Evolutionary conservation across 2,888 invertebrate genomes (phyloP), one percentile per base, ranked within the genome.

Genomic region (Scaptomyza flava): DNA sequence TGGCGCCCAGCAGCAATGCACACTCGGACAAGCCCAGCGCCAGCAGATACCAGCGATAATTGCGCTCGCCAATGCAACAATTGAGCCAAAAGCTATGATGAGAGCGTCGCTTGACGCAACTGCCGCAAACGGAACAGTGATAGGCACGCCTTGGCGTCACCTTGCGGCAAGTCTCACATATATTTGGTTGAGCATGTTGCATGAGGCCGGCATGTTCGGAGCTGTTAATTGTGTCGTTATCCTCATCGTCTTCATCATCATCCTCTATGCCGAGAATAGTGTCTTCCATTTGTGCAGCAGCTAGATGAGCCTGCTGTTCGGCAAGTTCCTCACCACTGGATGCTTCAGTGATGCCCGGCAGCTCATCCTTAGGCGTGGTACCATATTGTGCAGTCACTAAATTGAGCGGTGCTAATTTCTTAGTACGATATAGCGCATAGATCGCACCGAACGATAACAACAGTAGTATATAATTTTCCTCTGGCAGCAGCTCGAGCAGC

Each of bases 81-180:
- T 96, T 95, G 92, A 97, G 93, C 96, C 96, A 96, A 89, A 95
- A 95, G 89, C 97, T 96, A 92, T 96, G 96, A 91, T 96, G 96
- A 89, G 95, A 96, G 81, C 96, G 94, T 75, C 95, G 94, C 69
- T 95, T 93, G 23, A 97, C 94, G 91, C 97, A 97, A 50, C 95
- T 94, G 89, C 96, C 95, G 91, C 98, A 98, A 60, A 96, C 93
- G 73, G 94, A 93, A 90, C 98, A 98, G 89, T 97, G 97, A 87
- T 95, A 79, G 41, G 96, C 95, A 77, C 96, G 94, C 0, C 96
- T 94, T 2, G 94, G 94, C 11, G 93, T 93, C 72, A 94, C 93
- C 81, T 94, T 93, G 33, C 93, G 93, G 81, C 95, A 95, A 2
- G 91, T 92, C n/a, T 93, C 91, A 79, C 96, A 96, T 45, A 93